Evolutionary conservation across 2,888 invertebrate genomes (phyloP).

Genomic region (Caenorhabditis doughertyi): DNA sequence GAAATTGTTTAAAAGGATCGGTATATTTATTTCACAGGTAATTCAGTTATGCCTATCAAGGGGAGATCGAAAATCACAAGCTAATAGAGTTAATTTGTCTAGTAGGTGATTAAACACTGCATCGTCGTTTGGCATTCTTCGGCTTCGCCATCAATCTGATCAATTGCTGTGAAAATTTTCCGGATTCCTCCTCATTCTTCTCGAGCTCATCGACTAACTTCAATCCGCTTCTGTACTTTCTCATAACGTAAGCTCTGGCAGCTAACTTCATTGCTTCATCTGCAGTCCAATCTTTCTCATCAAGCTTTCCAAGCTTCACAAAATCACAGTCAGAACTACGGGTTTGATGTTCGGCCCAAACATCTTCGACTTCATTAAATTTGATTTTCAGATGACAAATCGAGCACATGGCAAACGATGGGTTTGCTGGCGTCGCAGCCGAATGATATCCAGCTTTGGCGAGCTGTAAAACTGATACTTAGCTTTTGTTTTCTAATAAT

Average conservation of each 20-base stretch:
- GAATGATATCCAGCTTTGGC: slow-evolving; percentile 53
- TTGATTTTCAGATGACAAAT: slow-evolving; percentile 53
- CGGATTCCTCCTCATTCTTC: not conserved
- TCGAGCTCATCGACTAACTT: not conserved
- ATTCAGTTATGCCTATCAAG: not conserved
- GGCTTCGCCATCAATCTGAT: slow-evolving; percentile 16
- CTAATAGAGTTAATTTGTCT: not conserved
- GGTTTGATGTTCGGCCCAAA: slow-evolving; percentile 60
- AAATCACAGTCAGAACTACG: slow-evolving; percentile 38
- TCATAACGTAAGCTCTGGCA: slow-evolving; percentile 1
- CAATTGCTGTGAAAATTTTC: not conserved
- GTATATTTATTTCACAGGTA: no score
- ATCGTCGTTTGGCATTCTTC: not conserved
- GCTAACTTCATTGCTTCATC: slow-evolving; percentile 35
- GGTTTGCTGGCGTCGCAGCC: not conserved
- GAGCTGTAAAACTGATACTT: slow-evolving; percentile 56
- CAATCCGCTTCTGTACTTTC: not conserved
- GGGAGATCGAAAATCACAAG: not conserved
- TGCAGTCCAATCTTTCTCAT: slow-evolving; percentile 57
- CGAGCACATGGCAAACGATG: slow-evolving; percentile 40
- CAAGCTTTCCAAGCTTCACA: slow-evolving; percentile 47
- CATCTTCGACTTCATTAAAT: slow-evolving; percentile 58
- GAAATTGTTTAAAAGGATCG: no score
- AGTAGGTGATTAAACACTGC: not conserved
- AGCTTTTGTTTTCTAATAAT: no score